Conservation (phyloP, 1,140 invertebrate genomes). For the Microplitis mediator region DNA sequence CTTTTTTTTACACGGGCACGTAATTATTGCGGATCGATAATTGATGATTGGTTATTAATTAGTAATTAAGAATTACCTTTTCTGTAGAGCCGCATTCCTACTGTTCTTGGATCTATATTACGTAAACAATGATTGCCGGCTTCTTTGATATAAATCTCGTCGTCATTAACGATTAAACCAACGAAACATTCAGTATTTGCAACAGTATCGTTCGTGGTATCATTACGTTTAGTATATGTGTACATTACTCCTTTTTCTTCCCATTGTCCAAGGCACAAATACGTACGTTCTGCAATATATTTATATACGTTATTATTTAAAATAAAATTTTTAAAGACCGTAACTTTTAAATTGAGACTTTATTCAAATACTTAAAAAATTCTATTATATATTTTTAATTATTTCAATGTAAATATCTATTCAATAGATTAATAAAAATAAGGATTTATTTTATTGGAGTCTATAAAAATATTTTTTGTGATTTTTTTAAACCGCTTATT, state of each 20-base stretch:
- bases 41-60: background rate
- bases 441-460: no score
- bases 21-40: no score
- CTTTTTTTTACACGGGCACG: no score
- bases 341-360: background rate
- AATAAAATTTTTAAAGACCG: slow-evolving; percentile 1
- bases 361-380: no score
- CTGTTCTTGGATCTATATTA: slow-evolving; percentile 66
- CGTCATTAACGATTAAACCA: slow-evolving; percentile 68
- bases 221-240: slow-evolving; percentile 73
- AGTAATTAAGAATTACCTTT: slow-evolving; percentile 54
- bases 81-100: slow-evolving; percentile 72
- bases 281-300: slow-evolving; percentile 67
- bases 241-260: slow-evolving; percentile 71
- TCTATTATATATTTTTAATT: no score
- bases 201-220: slow-evolving; percentile 48
- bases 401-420: background rate
- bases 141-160: slow-evolving; percentile 73
- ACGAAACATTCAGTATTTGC: slow-evolving; percentile 75
- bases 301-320: background rate
- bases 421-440: no score
- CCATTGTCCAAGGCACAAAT: slow-evolving; percentile 75
- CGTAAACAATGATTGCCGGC: slow-evolving; percentile 73
- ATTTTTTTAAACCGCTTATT: no score
- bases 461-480: no score